These are phyloP conservation scores for Ctenopoma multispine DNA, from an alignment of 2,797 vertebrate species.

Conservation along the genomic window DNA sequence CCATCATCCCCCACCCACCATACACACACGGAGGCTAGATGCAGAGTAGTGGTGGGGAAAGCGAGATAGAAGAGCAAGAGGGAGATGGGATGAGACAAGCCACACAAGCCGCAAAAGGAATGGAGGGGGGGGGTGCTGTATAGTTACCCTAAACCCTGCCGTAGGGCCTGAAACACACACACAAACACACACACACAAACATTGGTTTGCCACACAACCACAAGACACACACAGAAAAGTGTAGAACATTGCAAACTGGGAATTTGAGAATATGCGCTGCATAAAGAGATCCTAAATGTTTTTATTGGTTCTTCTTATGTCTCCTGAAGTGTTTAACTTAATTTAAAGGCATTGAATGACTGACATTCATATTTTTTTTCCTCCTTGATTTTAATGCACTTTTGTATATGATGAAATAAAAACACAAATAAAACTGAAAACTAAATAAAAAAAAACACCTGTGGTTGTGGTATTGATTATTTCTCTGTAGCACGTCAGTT, in stretches of 20 bases:
- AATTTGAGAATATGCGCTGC: slow-evolving; percentile 27
- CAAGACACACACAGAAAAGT: slow-evolving; percentile 49
- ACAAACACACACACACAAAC: slow-evolving; percentile 38
- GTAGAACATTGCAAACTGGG: slow-evolving; percentile 55
- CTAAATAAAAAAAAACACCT: slow-evolving; percentile 15
- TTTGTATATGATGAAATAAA: slow-evolving; percentile 30
- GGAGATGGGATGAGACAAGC: slow-evolving; percentile 84
- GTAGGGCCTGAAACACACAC: slow-evolving; percentile 68
- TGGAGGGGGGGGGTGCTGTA: slow-evolving; percentile 58
- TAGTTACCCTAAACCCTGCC: slow-evolving; percentile 79
- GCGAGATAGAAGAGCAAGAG: slow-evolving; percentile 67
- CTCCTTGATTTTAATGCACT: slow-evolving; percentile 16
- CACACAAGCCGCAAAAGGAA: slow-evolving; percentile 80
- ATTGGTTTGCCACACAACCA: slow-evolving; percentile 62
- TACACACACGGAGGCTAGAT: slow-evolving; percentile 58
- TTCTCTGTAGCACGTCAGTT: slow-evolving; percentile 9
- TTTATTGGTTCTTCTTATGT: slow-evolving; percentile 7
- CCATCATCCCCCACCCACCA: slow-evolving; percentile 20
- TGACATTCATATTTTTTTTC: background rate
- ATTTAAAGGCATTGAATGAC: slow-evolving; percentile 5
- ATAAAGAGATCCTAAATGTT: slow-evolving; percentile 27
- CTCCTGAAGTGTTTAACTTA: slow-evolving; percentile 22
- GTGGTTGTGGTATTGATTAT: slow-evolving; percentile 47
- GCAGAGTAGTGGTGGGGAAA: slow-evolving; percentile 37
- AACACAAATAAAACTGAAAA: slow-evolving; percentile 48